A percentile compares a stretch with the other conserved stretches of the same genome.
phyloP scores from a whole-genome alignment of 2,113 vertebrate species.

The Salvelinus sp. region DNA sequence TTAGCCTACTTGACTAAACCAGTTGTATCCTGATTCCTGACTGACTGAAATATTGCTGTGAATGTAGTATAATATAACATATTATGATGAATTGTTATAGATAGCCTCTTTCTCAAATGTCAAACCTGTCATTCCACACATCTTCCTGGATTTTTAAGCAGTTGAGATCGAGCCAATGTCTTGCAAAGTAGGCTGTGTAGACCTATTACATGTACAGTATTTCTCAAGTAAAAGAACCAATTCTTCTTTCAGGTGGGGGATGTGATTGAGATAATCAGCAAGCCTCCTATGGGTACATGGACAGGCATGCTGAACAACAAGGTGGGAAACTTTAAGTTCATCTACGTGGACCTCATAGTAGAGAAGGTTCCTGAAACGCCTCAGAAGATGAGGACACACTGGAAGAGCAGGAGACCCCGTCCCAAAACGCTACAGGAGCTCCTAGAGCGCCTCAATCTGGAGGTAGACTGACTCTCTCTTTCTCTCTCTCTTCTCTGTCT shows the following conservation, averaged over 20 bases:
- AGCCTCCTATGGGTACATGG: slow-evolving; percentile 93
- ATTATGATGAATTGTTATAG: background rate
- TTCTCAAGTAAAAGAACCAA: background rate
- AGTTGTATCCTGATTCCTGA: too few species aligned
- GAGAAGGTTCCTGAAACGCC: slow-evolving; percentile 69
- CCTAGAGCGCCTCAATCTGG: slow-evolving; percentile 76
- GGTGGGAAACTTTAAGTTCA: slow-evolving; percentile 93
- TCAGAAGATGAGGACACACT: slow-evolving; percentile 59
- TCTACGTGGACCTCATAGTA: slow-evolving; percentile 85
- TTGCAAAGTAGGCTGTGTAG: too few species aligned
- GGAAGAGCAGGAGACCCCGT: slow-evolving; percentile 63
- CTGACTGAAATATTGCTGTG: background rate
- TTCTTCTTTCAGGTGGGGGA: slow-evolving; percentile 82
- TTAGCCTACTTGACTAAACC: background rate
- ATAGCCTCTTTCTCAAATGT: background rate
- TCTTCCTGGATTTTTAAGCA: too few species aligned
- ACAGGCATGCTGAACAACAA: slow-evolving; percentile 87
- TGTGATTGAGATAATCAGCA: slow-evolving; percentile 89
- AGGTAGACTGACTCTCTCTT: slow-evolving; percentile 69
- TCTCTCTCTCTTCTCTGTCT: background rate
- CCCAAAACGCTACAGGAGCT: slow-evolving; percentile 81
- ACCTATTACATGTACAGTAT: background rate
- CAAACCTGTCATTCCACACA: background rate
- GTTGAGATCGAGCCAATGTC: too few species aligned
- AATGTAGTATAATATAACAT: background rate